Evolutionary conservation across 2,888 invertebrate species (phyloP), one percentile per base, ranked within the genome.

Genomic region (Leucophora obtusa): DNA sequence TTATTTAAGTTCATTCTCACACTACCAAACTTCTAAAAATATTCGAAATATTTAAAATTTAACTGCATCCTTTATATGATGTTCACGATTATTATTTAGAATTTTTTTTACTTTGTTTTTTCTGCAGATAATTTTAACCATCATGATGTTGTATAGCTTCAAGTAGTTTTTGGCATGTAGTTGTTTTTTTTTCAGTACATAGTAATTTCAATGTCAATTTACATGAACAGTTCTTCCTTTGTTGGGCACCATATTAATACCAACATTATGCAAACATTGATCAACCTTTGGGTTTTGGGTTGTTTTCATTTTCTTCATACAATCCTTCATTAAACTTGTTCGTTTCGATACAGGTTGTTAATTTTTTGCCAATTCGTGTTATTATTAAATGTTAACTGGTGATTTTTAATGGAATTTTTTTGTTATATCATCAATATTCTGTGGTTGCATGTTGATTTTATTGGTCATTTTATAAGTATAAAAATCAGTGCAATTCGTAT

Each of bases 351-450:
- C 65, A 58, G 58, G 60, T 50, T 70, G 43, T 28, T 59, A 43
- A 50, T 28, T 28, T 28, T 28, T 28, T 7, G 6, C 2, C 62
- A 17, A 21, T 58, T 69, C 17, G 56, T 69, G n/a, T 38, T 17
- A 58, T 63, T 56, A 69, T 69, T 76, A 70, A 66, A 68, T 72
- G 71, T 62, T 33, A 51, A 33, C 66, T 56, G 83, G 83, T 83
- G 85, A 85, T 85, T 87, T 86, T 87, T 83, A 85, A 85, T 84
- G 83, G 84, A 86, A 85, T 85, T 83, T 76, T 74, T 71, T 63
- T 82, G 82, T 83, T 85, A 83, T 83, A 83, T 83, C 73, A 71
- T 79, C 56, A 43, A 18, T 28, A 43, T 33, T 78, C 65, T 83
- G 82, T 65, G 79, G 69, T 80, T 81, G 71, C 82, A 84, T 84